Base-by-base conservation (phyloP, 2,888 invertebrate species). In the Cryptus viduatorius region DNA sequence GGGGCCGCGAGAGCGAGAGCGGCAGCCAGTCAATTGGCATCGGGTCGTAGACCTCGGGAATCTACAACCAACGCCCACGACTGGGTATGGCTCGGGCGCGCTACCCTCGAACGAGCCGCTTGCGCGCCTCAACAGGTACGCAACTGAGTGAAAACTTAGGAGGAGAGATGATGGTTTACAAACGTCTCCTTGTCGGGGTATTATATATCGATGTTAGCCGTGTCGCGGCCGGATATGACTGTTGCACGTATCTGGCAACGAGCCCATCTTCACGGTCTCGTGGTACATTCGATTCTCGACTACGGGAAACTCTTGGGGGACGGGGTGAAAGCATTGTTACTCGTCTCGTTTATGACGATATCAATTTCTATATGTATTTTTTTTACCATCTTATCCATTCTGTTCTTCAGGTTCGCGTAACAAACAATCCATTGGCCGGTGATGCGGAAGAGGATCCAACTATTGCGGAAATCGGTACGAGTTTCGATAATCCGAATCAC, bases 21-120 rank as follows among this genome's bases (percentile, higher is more conserved):
- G 0, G 93, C 95, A 1, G 95, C 95, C 2, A 94, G 92, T 87
- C 93, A 93, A 86, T 90, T 96, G 67, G 94, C 96, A 0, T 93
- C 96, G 19, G 94, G 94, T 64, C 94, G 95, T 68, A 95, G 96
- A 89, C 95, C 96, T 0, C 94, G 96, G 83, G 97, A 97, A 92
- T 96, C 97, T 0, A 97, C 98, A 4, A 98, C 98, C 42, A 98
- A 98, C 92, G 98, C 97, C 0, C 98, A 98, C 90, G 98, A 98
- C 91, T 98, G 98, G 98, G 98, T 99, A 68, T 99, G 99, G 99
- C 95, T 99, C 82, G 98, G 99, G 90, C 94, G 96, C 71, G 96
- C 96, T 7, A 97, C 97, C 8, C 95, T 97, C 85, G 96, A 95
- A 86, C 93, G 95, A 65, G 94, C 94, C 31, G 93, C 94, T 31